Evolutionary conservation across 2,113 vertebrate genomes (phyloP).

Genomic region (Chrysemys picta): DNA sequence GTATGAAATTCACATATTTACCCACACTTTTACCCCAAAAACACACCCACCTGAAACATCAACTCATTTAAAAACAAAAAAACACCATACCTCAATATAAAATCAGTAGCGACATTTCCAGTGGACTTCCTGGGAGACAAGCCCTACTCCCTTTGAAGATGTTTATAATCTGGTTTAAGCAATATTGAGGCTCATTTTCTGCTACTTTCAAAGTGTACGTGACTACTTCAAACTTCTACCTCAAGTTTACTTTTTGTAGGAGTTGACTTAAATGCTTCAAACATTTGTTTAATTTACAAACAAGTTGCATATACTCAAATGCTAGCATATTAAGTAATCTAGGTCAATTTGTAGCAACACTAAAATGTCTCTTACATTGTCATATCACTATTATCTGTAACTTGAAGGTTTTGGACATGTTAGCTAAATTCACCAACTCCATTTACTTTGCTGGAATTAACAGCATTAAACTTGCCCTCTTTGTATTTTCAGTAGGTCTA

Average conservation of each 20-base stretch:
- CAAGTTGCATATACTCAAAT: slow-evolving; percentile 51
- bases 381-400: not conserved
- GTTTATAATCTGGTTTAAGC: not conserved
- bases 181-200: not conserved
- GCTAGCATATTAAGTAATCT: not conserved
- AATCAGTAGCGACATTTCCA: too few species aligned
- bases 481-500: not conserved
- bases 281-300: slow-evolving; percentile 65
- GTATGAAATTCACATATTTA: too few species aligned
- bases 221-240: slow-evolving; percentile 44
- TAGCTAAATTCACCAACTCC: not conserved
- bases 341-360: too few species aligned
- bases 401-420: not conserved
- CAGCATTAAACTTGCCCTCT: not conserved
- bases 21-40: not conserved
- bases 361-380: not conserved
- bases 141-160: not conserved
- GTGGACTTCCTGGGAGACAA: too few species aligned
- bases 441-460: not conserved
- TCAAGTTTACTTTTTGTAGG: slow-evolving; percentile 64
- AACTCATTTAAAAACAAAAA: not conserved
- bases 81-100: not conserved
- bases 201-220: not conserved
- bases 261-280: slow-evolving; percentile 58
- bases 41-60: not conserved